A percentile compares a stretch with the other conserved stretches of the same genome.
Conservation (phyloP, 2,113 vertebrate species). For the Saimiri boliviensis region DNA sequence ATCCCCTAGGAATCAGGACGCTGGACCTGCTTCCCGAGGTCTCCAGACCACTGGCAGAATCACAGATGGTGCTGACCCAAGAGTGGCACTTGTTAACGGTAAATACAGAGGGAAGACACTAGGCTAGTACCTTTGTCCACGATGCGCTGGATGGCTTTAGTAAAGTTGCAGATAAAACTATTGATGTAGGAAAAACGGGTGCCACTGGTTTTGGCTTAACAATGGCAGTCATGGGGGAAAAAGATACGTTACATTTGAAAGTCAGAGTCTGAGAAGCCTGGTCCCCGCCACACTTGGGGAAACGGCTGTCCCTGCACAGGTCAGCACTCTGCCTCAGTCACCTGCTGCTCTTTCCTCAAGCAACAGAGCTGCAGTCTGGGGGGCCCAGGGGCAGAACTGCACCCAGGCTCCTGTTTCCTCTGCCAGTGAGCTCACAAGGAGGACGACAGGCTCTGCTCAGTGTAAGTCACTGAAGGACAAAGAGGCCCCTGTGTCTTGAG, state of each 20-base stretch:
- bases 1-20: background rate
- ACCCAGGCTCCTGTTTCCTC: background rate
- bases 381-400: background rate
- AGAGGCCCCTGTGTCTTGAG: background rate
- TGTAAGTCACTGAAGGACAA: background rate
- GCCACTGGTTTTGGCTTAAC: background rate
- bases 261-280: background rate
- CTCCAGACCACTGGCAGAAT: background rate
- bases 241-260: background rate
- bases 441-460: background rate
- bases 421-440: background rate
- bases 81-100: background rate
- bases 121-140: background rate
- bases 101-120: background rate
- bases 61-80: rapidly evolving
- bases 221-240: background rate
- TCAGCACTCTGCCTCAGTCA: background rate
- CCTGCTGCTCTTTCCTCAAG: background rate
- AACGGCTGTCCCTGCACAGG: too few relatives aligned
- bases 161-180: background rate
- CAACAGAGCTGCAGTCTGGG: background rate
- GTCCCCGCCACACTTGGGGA: background rate
- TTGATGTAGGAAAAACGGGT: background rate
- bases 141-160: background rate
- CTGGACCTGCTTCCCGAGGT: rapidly evolving